phyloP scores from a whole-genome alignment of 2,797 vertebrate genomes.

The Siniperca scherzeri region DNA sequence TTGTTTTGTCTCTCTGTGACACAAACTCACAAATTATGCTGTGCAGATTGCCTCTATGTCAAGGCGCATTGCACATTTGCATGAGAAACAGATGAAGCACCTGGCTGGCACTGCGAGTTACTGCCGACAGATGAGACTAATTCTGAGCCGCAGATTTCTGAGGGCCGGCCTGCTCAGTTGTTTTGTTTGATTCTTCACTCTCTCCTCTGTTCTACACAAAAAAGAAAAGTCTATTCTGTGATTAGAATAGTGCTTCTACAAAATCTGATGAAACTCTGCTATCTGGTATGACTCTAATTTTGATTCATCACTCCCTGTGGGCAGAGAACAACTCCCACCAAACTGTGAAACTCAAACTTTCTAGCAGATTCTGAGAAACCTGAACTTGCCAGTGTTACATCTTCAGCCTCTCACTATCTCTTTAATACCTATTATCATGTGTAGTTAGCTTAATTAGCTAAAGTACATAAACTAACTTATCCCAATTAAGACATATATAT shows the following conservation, averaged over 20 bases:
- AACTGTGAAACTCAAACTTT: constrained; percentile 1
- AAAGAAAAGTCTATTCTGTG: not conserved
- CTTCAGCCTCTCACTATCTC: not conserved
- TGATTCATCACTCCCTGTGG: not conserved
- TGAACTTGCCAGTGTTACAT: not conserved
- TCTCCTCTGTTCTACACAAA: not conserved
- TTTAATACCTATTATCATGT: not conserved
- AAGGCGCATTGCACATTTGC: constrained; percentile 16
- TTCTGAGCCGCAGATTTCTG: not conserved
- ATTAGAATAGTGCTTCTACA: not conserved
- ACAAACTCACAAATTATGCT: constrained; percentile 25
- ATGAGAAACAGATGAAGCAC: constrained; percentile 39
- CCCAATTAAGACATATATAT: not conserved
- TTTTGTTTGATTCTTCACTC: constrained; percentile 8
- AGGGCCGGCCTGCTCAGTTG: not conserved
- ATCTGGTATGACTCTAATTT: not conserved
- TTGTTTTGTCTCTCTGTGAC: constrained; percentile 43
- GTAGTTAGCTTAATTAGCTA: not conserved
- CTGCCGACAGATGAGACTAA: constrained; percentile 17
- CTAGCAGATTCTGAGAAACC: not conserved
- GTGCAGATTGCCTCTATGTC: constrained; percentile 22
- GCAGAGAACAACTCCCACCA: not conserved
- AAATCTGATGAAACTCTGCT: not conserved
- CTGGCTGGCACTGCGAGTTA: constrained; percentile 9
- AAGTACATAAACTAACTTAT: not conserved